Conservation (phyloP, 2,888 invertebrate genomes). For the Venustoraphidia nigricollis region DNA sequence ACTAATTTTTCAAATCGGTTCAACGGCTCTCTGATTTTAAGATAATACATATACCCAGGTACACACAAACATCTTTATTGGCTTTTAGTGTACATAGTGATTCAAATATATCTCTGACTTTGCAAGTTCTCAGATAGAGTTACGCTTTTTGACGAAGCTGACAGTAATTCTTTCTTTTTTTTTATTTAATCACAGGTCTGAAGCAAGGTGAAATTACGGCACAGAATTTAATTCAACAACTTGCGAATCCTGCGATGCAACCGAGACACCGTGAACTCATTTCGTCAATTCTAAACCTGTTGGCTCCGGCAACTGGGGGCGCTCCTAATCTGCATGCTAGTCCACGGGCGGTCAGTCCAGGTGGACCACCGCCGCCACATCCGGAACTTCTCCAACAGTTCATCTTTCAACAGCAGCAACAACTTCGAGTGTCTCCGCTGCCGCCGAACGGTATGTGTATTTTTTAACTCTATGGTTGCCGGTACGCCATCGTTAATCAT, state of each 20-base stretch:
- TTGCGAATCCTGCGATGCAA: conserved; percentile 56
- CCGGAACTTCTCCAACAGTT: conserved; percentile 29
- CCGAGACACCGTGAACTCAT: conserved; percentile 58
- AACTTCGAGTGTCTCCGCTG: conserved; percentile 44
- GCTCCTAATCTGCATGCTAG: conserved; percentile 12
- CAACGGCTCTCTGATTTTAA: too few relatives aligned
- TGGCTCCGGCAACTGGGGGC: conserved; percentile 17
- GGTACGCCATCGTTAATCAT: too few relatives aligned
- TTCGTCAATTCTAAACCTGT: conserved; percentile 45
- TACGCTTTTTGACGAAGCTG: too few relatives aligned
- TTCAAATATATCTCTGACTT: too few relatives aligned
- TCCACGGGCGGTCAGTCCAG: conserved; percentile 25
- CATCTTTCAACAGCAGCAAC: conserved; percentile 31
- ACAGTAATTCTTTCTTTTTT: conserved; percentile 2
- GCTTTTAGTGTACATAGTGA: too few relatives aligned
- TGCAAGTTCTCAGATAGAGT: too few relatives aligned
- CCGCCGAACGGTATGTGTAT: conserved; percentile 39
- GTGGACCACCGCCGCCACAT: conserved; percentile 18
- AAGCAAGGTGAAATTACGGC: conserved; percentile 63
- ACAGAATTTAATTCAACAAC: conserved; percentile 60
- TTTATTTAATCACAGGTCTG: conserved; percentile 36
- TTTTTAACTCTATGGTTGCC: background rate
- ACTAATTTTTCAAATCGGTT: too few relatives aligned
- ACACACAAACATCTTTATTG: too few relatives aligned
- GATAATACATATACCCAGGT: too few relatives aligned